These are phyloP conservation scores for Kryptopterus vitreolus DNA, from an alignment of 2,797 vertebrate species.

Conservation along the genomic window DNA sequence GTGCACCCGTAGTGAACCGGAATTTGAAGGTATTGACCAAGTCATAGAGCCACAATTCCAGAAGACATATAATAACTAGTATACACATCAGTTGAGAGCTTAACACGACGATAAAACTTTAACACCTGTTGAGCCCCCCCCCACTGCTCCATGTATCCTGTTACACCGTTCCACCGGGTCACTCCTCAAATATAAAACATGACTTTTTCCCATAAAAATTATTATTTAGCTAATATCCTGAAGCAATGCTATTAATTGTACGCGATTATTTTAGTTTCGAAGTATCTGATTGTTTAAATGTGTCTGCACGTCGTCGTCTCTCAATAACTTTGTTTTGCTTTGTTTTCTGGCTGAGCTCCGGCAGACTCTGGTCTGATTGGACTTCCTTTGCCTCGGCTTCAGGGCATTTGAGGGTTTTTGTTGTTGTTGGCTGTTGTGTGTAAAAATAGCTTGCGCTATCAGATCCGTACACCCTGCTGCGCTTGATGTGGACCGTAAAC, in stretches of 20 bases:
- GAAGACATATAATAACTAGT: too few species aligned
- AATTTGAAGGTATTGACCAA: conserved; percentile 11
- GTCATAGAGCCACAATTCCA: conserved; percentile 6
- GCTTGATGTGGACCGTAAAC: neutral
- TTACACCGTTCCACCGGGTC: too few species aligned
- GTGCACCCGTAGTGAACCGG: conserved; percentile 10
- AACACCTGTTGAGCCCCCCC: too few species aligned
- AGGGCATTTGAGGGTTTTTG: neutral
- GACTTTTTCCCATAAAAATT: too few species aligned
- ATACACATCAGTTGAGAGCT: too few species aligned
- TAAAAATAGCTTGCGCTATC: too few species aligned
- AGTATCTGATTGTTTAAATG: neutral
- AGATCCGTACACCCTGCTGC: neutral
- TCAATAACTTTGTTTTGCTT: neutral
- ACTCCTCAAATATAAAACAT: too few species aligned
- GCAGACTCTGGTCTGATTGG: neutral
- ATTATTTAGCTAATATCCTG: neutral
- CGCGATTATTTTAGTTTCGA: neutral
- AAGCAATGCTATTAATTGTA: neutral
- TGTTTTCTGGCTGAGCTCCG: neutral
- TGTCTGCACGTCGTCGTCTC: too few species aligned
- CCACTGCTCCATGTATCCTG: too few species aligned
- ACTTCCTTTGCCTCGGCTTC: neutral
- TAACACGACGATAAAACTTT: too few species aligned
- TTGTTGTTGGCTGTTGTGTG: neutral